Base-by-base conservation (phyloP, 1,140 invertebrate genomes). In the Eulimnadia texana region DNA sequence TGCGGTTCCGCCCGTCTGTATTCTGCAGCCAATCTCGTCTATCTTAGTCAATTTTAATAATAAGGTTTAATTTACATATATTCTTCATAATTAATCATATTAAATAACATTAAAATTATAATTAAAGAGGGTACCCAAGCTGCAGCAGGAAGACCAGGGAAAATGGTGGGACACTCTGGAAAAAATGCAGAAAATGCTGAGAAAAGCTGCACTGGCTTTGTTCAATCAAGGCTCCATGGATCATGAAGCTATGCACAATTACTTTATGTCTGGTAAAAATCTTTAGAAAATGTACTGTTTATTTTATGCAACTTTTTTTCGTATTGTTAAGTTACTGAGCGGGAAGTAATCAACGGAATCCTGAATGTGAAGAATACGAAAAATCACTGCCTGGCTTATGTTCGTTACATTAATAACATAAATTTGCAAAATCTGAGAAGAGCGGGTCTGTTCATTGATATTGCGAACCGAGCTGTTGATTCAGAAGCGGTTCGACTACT, bases 1-100 rank as follows among this genome's bases (percentile, higher is more conserved):
- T 71, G 89, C 92, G 0, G 93, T 98, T 2, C 89, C 88, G 0
- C 84, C 92, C 0, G 86, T 93, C 1, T 96, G 90, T 25, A 86
- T 97, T 23, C 74, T 98, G 1, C 94, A 98, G 70, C 93, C 94
- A 0, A 98, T 98, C 64, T 97, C 93, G 3, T 95, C 93, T 1
- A 96, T 98, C 69, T 75, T 97, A 6, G 84, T 94, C 63, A 97
- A 98, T 72, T 99, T 98, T 69, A 98, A 97, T 71, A 98, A 98
- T 68, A 98, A 98, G 81, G 93, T 94, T n/a, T n/a, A n/a, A 72
- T 24, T 29, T 27, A n/a, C 9, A 6, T 23, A 23, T 33, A 24
- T 55, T 61, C 33, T 6, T 42, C 33, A 25, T 22, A 9, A 53
- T 6, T 9, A 3, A 23, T 13, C 22, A 9, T 42, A 42, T 16